phyloP scores from a whole-genome alignment of 2,797 vertebrate genomes.

The Muscicapa striata region DNA sequence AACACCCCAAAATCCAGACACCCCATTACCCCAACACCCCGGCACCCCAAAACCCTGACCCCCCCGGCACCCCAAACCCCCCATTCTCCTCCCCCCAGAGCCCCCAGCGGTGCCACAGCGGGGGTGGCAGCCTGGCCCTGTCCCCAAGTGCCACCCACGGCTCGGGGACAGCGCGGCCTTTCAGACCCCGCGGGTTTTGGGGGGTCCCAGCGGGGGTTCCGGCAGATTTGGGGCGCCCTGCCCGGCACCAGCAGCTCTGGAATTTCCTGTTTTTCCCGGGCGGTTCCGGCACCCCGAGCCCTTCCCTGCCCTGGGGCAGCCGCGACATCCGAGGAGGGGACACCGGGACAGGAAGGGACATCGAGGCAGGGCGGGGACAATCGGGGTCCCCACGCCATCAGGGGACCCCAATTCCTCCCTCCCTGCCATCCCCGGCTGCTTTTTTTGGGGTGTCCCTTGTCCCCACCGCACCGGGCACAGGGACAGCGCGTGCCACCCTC shows the following conservation, averaged over 20 bases:
- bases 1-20: too few species aligned
- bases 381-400: fast-evolving
- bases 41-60: not conserved
- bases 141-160: not conserved
- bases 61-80: not conserved
- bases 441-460: not conserved
- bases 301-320: constrained; percentile 24
- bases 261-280: not conserved
- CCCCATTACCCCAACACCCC: too few species aligned
- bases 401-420: not conserved
- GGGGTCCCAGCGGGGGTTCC: not conserved
- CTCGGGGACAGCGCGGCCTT: not conserved
- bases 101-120: not conserved
- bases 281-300: not conserved
- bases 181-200: not conserved
- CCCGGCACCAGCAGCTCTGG: not conserved
- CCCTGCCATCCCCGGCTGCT: fast-evolving
- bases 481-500: not conserved
- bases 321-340: not conserved
- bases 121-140: not conserved
- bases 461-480: fast-evolving
- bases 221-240: not conserved
- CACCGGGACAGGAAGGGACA: not conserved
- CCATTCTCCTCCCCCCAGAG: not conserved
- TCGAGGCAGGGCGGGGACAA: not conserved